Evolutionary conservation across 2,113 vertebrate species (phyloP), one percentile per base, ranked within the genome.

Genomic region (Carollia perspicillata): DNA sequence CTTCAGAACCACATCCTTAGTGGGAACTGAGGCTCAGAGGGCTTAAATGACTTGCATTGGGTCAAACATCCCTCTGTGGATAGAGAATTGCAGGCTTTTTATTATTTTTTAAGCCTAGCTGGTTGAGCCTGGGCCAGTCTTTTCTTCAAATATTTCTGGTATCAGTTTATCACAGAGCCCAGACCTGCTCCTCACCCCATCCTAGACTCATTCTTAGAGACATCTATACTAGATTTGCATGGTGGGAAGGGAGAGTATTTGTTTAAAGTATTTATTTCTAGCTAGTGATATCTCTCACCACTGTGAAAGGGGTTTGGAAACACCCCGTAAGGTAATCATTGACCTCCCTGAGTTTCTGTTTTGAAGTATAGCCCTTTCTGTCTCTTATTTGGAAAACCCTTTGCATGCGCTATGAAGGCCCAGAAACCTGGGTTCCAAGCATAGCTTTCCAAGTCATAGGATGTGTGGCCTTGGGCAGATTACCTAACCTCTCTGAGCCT

Each of bases 91-190:
- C 35, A 84, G 42, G 63, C 42, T 33, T 13, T 90, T 42, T n/a
- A 16, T 84, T 35, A 5, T 0, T 86, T 8, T 86, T 42, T 12
- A 51, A 35, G 12, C 5, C 33, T 94, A 23, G 12, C 33, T 90
- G 22, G 9, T 33, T 71, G 86, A 85, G 8, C 33, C 66, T 68
- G 2, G 22, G 14, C 18, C 83, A 35, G 6, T 75, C 10, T 81
- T 95, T 95, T 51, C 60, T 77, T 90, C 66, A 85, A 49, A 37
- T 94, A 63, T 68, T 74, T 58, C n/a, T 94, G 8, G 12, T 42
- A 60, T 88, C 84, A 88, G 26, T 55, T 81, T 35, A 63, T 60
- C 42, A 51, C 37, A 83, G 33, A 28, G 65, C 5, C 37, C 12
- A 60, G 33, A 16, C 30, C 22, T 80, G 33, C 42, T 60, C 35